phyloP scores from a whole-genome alignment of 2,797 vertebrate species.

The Nannoperca australis region DNA sequence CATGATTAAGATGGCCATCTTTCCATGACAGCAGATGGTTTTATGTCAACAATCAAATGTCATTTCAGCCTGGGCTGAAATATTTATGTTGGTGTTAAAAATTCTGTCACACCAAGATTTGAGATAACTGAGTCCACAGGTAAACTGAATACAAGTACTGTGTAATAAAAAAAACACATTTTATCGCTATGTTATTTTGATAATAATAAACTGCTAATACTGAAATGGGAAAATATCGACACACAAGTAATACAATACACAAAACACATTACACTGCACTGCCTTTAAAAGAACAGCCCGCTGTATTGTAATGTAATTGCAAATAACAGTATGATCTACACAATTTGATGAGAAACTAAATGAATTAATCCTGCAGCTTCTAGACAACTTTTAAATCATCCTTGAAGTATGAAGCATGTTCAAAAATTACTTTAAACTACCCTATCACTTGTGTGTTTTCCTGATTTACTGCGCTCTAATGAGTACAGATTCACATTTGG shows the following conservation, averaged over 20 bases:
- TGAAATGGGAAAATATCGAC: background rate
- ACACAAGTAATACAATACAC: background rate
- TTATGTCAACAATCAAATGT: background rate
- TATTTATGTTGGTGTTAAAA: constrained; percentile 4
- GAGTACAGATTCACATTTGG: constrained; percentile 38
- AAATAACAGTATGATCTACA: background rate
- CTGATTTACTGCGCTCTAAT: constrained; percentile 36
- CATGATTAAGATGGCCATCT: background rate
- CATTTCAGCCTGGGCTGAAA: background rate
- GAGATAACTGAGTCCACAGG: background rate
- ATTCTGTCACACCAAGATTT: background rate
- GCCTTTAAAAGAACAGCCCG: background rate
- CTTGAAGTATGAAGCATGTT: background rate
- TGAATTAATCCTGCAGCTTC: background rate
- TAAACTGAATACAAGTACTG: background rate
- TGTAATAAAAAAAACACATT: background rate
- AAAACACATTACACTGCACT: background rate
- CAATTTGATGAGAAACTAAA: constrained; percentile 14
- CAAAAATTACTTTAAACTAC: too few relatives aligned
- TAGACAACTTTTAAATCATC: constrained; percentile 9
- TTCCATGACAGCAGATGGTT: background rate
- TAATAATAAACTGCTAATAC: background rate
- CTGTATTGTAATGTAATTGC: background rate
- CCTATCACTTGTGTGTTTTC: background rate
- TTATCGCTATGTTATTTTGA: background rate